A percentile compares a stretch with the other conserved stretches of the same genome.
phyloP scores from a whole-genome alignment of 1,140 invertebrate genomes.

The Leptinotarsa defecta region DNA sequence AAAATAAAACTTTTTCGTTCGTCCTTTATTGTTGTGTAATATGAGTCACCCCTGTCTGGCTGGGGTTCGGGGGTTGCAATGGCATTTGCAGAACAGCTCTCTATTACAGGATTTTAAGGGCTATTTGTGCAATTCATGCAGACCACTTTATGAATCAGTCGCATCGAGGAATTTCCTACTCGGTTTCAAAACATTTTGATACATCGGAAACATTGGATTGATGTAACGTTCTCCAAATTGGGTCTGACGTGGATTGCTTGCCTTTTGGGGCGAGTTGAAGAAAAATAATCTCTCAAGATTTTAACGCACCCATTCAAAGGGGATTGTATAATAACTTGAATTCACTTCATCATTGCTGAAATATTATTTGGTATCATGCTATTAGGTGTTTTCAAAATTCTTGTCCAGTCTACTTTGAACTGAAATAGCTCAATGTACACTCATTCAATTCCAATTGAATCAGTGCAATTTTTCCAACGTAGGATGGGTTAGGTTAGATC shows the following conservation, averaged over 20 bases:
- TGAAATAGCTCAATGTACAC: no score
- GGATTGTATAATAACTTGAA: no score
- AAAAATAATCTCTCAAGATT: not conserved
- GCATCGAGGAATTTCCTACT: not conserved
- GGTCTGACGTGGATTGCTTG: not conserved
- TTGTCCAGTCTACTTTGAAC: no score
- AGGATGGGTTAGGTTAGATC: no score
- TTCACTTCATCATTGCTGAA: no score
- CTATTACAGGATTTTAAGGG: slow-evolving; percentile 2
- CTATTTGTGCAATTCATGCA: slow-evolving; percentile 3
- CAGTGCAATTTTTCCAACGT: no score
- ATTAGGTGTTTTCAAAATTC: no score
- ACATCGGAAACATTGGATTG: not conserved
- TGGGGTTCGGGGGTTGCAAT: slow-evolving; percentile 3
- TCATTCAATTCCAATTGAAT: no score
- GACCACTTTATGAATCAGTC: slow-evolving; percentile 8
- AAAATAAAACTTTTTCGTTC: slow-evolving; percentile 1
- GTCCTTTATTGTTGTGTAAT: slow-evolving; percentile 1
- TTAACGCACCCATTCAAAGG: no score
- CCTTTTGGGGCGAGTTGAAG: not conserved
- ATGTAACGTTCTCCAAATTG: not conserved
- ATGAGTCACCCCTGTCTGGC: not conserved
- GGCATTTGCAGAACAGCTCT: slow-evolving; percentile 4
- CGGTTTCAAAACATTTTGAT: slow-evolving; percentile 1
- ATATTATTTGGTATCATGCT: no score